Evolutionary conservation across 2,888 invertebrate genomes (phyloP), one percentile per base, ranked within the genome.

Genomic region (Drosophila melanocephala): DNA sequence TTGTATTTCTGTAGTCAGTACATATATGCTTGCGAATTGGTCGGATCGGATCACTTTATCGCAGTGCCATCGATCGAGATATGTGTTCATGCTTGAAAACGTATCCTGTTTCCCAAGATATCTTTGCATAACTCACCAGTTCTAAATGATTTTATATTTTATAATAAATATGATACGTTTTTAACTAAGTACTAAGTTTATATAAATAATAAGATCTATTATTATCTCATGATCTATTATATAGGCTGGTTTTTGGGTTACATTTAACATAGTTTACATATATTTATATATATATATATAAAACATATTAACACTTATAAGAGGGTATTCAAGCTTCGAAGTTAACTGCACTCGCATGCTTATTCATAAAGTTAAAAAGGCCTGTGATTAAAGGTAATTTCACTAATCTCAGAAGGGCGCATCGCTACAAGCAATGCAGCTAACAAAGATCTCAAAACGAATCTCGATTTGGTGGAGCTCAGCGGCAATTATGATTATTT

Each of bases 351-450:
- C 16, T 37, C 32, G 42, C 50, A 30, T 56, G 42, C 56, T 39
- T 30, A 44, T 59, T 51, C 58, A 52, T 75, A 62, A 47, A 22
- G 44, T 61, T 19, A 37, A 42, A 56, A 44, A 67, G 42, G 47
- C 71, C 72, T 69, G 53, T 72, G 55, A 84, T 79, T 82, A 73
- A 32, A 58, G 64, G 53, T 51, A 69, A 87, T 78, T 78, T 70
- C 53, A 58, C 66, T 77, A 69, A 83, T 68, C 68, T 50, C 22
- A 28, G 55, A 50, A 35, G 35, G 26, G 35, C 55, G 28, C 59
- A 66, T 42, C 47, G 19, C 35, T 33, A 28, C 50, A 56, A 53
- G 76, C 53, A 39, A 28, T 64, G 55, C 61, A 60, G 65, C 52
- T 63, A 75, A 80, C 62, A 61, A 58, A 81, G 77, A 81, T 78